Evolutionary conservation across 2,797 vertebrate species (phyloP), one percentile per base, ranked within the genome.

Genomic region (Acrossocheilus wenchowensis): DNA sequence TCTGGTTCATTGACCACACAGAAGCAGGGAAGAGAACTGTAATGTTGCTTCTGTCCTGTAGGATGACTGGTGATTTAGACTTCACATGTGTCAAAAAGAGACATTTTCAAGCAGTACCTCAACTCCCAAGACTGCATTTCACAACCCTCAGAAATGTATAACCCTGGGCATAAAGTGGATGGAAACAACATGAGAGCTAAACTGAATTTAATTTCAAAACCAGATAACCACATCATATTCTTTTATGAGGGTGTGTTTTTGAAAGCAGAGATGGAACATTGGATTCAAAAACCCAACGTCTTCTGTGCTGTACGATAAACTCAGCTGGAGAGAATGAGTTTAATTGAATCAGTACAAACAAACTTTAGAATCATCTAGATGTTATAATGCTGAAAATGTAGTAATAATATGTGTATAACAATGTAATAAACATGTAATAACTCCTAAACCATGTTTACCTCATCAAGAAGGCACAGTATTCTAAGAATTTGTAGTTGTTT

Each of bases 211-310:
- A 78, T 78, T 72, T 60, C 12, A 71, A 69, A 85, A 71, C 64
- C 66, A 79, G 50, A 79, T 57, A 78, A 85, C 75, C 83, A 78
- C 66, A 72, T 78, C 34, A 66, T 69, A 57, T 78, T 78, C 60
- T 45, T 85, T 85, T 78, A 85, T 43, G 17, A 57, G 83, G 64
- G 83, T 79, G 64, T 71, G 75, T 71, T 78, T 84, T 54, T 41
- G 21, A 84, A 68, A 78, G 74, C 10, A 68, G 30, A 75, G 72
- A 83, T n/a, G 52, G 19, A 85, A 57, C 74, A 5, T 21, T 84
- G 48, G 48, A 39, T 69, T 41, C 15, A 30, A 82, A 66, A 6
- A 50, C 10, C 43, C 79, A 81, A 4, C 6, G 2, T 21, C n/a
- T 80, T 26, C 41, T 78, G n/a, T 34, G 14, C n/a, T 34, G 78